phyloP scores from a whole-genome alignment of 2,797 vertebrate species.

The Cyprinella venusta region DNA sequence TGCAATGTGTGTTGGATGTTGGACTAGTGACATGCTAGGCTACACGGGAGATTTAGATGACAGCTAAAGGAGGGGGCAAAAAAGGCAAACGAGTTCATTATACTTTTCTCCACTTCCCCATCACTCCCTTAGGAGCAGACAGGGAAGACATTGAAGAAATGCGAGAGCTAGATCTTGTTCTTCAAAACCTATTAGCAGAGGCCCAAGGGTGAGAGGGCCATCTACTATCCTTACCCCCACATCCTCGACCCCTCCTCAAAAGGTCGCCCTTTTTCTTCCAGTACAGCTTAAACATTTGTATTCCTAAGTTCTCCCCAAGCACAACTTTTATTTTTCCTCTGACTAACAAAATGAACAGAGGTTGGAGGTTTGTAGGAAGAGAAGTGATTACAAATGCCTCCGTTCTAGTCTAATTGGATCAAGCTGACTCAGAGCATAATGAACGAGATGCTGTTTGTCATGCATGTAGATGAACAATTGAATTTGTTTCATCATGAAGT shows the following conservation, averaged over 20 bases:
- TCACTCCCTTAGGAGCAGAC: slow-evolving; percentile 78
- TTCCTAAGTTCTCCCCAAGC: slow-evolving; percentile 65
- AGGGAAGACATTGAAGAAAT: slow-evolving; percentile 74
- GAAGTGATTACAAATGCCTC: slow-evolving; percentile 78
- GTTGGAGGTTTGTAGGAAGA: slow-evolving; percentile 66
- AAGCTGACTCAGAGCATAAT: slow-evolving; percentile 78
- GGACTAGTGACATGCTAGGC: slow-evolving; percentile 64
- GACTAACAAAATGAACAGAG: slow-evolving; percentile 65
- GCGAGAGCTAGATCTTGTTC: slow-evolving; percentile 69
- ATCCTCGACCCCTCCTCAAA: slow-evolving; percentile 74
- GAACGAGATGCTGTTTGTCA: slow-evolving; percentile 79
- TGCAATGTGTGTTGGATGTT: slow-evolving; percentile 67
- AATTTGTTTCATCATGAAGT: slow-evolving; percentile 75
- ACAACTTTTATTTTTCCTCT: slow-evolving; percentile 69
- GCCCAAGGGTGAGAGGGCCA: slow-evolving; percentile 77
- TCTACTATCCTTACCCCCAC: slow-evolving; percentile 75
- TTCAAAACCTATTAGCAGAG: slow-evolving; percentile 74
- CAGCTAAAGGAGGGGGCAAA: slow-evolving; percentile 64
- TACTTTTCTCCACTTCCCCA: slow-evolving; percentile 77
- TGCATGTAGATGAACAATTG: slow-evolving; percentile 80
- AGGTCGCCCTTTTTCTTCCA: slow-evolving; percentile 66
- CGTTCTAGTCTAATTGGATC: slow-evolving; percentile 79
- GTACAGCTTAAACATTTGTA: slow-evolving; percentile 74
- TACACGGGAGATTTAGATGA: slow-evolving; percentile 78
- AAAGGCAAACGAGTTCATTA: slow-evolving; percentile 83